Conservation (phyloP, 2,888 invertebrate genomes). For the Eupithecia centaureata region DNA sequence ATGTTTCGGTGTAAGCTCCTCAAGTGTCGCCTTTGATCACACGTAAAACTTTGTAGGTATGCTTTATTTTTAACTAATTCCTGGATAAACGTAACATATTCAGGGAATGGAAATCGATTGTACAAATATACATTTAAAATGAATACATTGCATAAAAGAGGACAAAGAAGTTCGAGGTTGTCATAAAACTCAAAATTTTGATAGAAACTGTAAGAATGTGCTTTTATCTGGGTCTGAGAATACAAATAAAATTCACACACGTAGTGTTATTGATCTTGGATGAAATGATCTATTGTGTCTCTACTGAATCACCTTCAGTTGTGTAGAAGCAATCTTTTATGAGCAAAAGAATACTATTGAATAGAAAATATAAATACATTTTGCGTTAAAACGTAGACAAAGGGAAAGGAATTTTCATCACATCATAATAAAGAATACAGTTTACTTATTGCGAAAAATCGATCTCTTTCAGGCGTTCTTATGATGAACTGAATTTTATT, state of each 20-base stretch:
- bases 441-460: too few species aligned
- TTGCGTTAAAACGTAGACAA: background rate
- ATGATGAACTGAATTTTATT: background rate
- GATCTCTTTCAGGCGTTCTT: background rate
- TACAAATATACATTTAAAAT: background rate
- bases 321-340: background rate
- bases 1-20: too few species aligned
- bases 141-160: background rate
- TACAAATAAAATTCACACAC: background rate
- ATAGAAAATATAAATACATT: background rate
- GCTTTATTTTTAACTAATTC: background rate
- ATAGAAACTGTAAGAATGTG: background rate
- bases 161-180: background rate
- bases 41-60: too few species aligned
- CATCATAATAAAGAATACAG: too few species aligned
- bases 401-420: background rate
- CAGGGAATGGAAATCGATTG: background rate
- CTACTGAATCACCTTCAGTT: background rate
- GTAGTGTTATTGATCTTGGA: background rate
- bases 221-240: conserved; percentile 1
- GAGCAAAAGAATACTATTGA: background rate
- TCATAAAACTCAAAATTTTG: conserved; percentile 1
- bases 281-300: background rate
- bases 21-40: too few species aligned
- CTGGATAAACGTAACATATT: background rate